Evolutionary conservation across 92 coral and sea anemone genomes (phyloP), one percentile per base, ranked within the genome.

Genomic region (Parazoanthus swiftii): DNA sequence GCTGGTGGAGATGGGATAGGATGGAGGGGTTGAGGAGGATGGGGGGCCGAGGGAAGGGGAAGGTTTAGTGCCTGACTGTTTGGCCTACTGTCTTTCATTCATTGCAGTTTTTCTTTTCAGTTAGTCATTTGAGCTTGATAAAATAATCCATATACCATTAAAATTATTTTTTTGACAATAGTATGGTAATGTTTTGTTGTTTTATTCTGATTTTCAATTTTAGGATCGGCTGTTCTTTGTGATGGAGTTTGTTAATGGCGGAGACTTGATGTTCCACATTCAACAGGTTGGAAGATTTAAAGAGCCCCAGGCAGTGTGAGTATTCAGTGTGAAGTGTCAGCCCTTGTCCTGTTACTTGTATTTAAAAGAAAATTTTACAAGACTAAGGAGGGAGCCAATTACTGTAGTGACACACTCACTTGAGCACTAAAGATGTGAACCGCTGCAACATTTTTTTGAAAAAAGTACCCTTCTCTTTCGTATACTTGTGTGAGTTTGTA

Each of bases 271-370:
- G 99, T 97, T 97, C 85, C 99, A 97, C 79, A 97, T 97, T 82
- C 99, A 97, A 56, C 95, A 95, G 73, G 94, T 90, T 68, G 99
- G 99, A 42, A 94, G 96, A 74, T 96, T 96, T 80, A 96, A 95
- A 89, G 99, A 96, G 74, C 99, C 99, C 66, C 96, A 95, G 84
- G 98, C 99, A 6, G 99, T 93, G 99, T 96, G 90, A 91, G 98
- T 92, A 33, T 5, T 81, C 59, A 8, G 37, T 39, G 25, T 14
- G 21, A 21, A 26, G 74, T 54, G 63, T 8, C 82, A 20, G 23
- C 16, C 42, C 10, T 38, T 50, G 20, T 84, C 39, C 38, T 15
- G 37, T 21, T 74, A 73, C 10, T 4, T 46, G 50, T 8, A 39
- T 39, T 39, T 39, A 39, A 39, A 29, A 46, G 50, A 46, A 0